A percentile compares a stretch with the other conserved stretches of the same genome.
Evolutionary conservation across 2,113 vertebrate species (phyloP).

Genomic region (Cromileptes altivelis): DNA sequence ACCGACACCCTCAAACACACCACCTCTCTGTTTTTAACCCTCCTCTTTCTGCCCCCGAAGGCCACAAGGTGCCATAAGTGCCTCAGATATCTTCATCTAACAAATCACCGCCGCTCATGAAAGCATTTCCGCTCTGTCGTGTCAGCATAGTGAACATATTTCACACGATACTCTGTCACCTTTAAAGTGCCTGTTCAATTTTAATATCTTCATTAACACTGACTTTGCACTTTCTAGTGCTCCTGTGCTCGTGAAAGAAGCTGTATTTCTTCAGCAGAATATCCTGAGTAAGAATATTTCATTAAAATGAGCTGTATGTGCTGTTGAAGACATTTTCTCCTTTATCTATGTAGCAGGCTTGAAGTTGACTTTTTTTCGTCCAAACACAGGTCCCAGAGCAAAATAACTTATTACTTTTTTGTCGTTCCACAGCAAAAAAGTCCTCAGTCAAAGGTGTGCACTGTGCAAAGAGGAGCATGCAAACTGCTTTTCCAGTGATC

Average conservation of each 20-base stretch:
- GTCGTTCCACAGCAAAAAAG: conserved; percentile 27
- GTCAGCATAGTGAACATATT: conserved; percentile 15
- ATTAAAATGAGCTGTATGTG: conserved; percentile 8
- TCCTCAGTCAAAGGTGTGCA: conserved; percentile 53
- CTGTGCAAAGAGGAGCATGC: conserved; percentile 26
- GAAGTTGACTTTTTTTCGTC: conserved; percentile 18
- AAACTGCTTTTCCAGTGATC: conserved; percentile 78
- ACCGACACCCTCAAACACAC: conserved; percentile 58
- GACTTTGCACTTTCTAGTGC: conserved; percentile 14
- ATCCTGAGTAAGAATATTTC: conserved; percentile 11
- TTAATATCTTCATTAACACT: conserved; percentile 31
- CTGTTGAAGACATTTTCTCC: conserved; percentile 69
- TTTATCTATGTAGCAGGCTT: conserved; percentile 70
- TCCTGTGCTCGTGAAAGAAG: not conserved
- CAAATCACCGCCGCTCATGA: not conserved
- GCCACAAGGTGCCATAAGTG: conserved; percentile 43
- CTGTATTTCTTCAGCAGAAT: conserved; percentile 18
- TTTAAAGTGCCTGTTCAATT: not conserved
- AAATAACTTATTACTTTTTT: conserved; percentile 56
- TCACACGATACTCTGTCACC: conserved; percentile 5
- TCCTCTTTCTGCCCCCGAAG: conserved; percentile 25
- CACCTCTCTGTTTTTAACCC: conserved; percentile 26
- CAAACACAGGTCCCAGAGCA: conserved; percentile 42
- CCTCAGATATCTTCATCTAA: conserved; percentile 18
- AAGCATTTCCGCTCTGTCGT: conserved; percentile 7